Conservation (phyloP, 2,888 invertebrate species). For the Pasiphila rectangulata region DNA sequence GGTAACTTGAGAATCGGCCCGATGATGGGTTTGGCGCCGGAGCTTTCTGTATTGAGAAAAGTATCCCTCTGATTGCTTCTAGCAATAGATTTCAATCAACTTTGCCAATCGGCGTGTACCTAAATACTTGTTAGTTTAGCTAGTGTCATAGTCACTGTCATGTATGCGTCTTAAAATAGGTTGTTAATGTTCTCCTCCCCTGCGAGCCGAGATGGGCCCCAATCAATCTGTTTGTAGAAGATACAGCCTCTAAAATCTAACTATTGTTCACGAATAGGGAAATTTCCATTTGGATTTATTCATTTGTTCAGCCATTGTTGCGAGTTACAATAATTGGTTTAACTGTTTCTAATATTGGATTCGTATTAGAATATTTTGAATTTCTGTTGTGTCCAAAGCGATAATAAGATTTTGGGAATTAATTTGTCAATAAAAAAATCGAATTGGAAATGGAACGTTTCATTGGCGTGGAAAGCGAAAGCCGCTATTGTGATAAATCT, state of each 20-base stretch:
- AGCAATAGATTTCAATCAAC: not conserved
- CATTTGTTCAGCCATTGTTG: slow-evolving; percentile 77
- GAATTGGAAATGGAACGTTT: slow-evolving; percentile 50
- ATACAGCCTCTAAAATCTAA: slow-evolving; percentile 79
- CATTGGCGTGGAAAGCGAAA: slow-evolving; percentile 57
- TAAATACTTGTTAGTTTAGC: too few relatives aligned
- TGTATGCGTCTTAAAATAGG: slow-evolving; percentile 23
- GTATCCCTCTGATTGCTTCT: slow-evolving; percentile 1
- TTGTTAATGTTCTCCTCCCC: slow-evolving; percentile 50
- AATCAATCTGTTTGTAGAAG: slow-evolving; percentile 80
- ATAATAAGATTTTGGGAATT: not conserved
- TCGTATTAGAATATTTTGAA: slow-evolving; percentile 17
- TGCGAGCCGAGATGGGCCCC: slow-evolving; percentile 60
- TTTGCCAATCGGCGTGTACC: too few relatives aligned
- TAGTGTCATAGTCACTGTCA: not conserved
- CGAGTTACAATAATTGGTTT: slow-evolving; percentile 54
- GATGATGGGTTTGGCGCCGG: slow-evolving; percentile 43
- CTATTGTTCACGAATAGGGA: slow-evolving; percentile 79
- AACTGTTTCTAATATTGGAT: slow-evolving; percentile 16
- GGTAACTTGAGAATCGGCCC: slow-evolving; percentile 57
- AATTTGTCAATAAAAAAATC: slow-evolving; percentile 40
- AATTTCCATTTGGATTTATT: slow-evolving; percentile 81
- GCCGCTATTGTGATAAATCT: slow-evolving; percentile 67
- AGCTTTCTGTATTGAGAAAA: slow-evolving; percentile 18
- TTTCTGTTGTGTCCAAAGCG: slow-evolving; percentile 22